These are phyloP conservation scores for Oostethus manadensis DNA, from an alignment of 2,113 vertebrate genomes.

Conservation along the genomic window DNA sequence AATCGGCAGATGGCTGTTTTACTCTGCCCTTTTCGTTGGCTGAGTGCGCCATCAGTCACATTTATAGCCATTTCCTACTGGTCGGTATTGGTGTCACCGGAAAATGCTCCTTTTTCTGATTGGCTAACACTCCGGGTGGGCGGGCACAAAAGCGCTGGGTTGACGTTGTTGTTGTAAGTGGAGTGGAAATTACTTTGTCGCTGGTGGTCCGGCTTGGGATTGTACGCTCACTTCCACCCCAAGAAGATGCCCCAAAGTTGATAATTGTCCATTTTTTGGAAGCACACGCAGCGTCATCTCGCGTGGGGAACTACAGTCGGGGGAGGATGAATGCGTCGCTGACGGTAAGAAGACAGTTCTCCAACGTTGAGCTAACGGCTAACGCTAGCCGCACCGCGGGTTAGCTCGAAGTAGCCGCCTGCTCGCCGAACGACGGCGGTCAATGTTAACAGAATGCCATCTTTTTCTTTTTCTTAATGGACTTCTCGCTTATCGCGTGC, in stretches of 20 bases:
- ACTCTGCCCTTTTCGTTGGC: conserved; percentile 33
- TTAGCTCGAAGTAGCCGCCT: conserved; percentile 57
- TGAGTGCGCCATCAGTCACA: conserved; percentile 29
- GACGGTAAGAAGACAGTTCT: conserved; percentile 68
- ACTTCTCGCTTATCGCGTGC: no score
- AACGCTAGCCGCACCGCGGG: conserved; percentile 52
- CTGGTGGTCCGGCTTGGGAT: conserved; percentile 49
- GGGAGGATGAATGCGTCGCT: conserved; percentile 55
- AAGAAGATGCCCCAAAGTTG: conserved; percentile 50
- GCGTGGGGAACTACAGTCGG: conserved; percentile 32
- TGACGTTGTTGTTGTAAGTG: conserved; percentile 80
- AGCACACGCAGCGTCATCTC: background rate
- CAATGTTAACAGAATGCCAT: background rate
- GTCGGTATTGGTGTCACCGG: background rate
- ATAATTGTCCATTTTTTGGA: conserved; percentile 2
- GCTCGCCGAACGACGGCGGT: conserved; percentile 33
- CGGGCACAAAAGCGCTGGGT: conserved; percentile 40
- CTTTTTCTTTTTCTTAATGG: background rate
- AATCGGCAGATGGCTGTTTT: conserved; percentile 33
- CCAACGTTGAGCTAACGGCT: conserved; percentile 44
- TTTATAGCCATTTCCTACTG: conserved; percentile 6
- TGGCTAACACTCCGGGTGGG: conserved; percentile 48
- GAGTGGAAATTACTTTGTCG: conserved; percentile 74
- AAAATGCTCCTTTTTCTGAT: conserved; percentile 8
- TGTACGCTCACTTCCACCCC: conserved; percentile 17